Percentiles rank a stretch among this genome's conserved stretches.
These are phyloP conservation scores for Cremastinae sp. DNA, from an alignment of 2,888 invertebrate species.

Conservation along the genomic window DNA sequence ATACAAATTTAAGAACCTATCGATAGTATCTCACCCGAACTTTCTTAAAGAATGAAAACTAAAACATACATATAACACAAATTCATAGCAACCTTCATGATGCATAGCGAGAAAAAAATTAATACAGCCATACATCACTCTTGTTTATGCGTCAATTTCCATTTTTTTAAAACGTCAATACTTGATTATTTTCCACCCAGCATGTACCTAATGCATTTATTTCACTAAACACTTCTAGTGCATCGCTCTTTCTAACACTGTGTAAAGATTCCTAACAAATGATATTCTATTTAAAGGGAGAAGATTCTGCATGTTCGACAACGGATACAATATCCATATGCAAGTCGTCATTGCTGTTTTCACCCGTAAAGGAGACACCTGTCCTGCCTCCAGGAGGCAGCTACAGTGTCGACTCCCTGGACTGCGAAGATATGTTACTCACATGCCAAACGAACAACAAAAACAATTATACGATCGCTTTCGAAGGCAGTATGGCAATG, in stretches of 20 bases:
- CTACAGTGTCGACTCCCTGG: conserved; percentile 94
- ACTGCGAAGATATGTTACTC: conserved; percentile 94
- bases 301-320: conserved; percentile 88
- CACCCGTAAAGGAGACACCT: conserved; percentile 91
- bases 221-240: conserved; percentile 1
- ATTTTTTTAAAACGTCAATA: too few relatives aligned
- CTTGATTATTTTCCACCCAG: too few relatives aligned
- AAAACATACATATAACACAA: too few relatives aligned
- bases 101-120: too few relatives aligned
- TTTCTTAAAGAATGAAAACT: too few relatives aligned
- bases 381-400: conserved; percentile 86
- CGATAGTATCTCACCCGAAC: too few relatives aligned
- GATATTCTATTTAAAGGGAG: conserved; percentile 81
- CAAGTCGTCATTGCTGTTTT: conserved; percentile 94
- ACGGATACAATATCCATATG: conserved; percentile 92
- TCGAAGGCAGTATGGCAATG: conserved; percentile 92
- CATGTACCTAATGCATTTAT: too few relatives aligned
- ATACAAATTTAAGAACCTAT: too few relatives aligned
- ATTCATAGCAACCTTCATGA: too few relatives aligned
- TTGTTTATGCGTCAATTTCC: too few relatives aligned
- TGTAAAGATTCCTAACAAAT: conserved; percentile 26
- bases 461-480: conserved; percentile 97
- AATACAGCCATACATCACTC: too few relatives aligned
- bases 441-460: conserved; percentile 94
- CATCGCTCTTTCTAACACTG: too few relatives aligned